Conservation (phyloP, 1,140 invertebrate species). For the Radopholus similis region DNA sequence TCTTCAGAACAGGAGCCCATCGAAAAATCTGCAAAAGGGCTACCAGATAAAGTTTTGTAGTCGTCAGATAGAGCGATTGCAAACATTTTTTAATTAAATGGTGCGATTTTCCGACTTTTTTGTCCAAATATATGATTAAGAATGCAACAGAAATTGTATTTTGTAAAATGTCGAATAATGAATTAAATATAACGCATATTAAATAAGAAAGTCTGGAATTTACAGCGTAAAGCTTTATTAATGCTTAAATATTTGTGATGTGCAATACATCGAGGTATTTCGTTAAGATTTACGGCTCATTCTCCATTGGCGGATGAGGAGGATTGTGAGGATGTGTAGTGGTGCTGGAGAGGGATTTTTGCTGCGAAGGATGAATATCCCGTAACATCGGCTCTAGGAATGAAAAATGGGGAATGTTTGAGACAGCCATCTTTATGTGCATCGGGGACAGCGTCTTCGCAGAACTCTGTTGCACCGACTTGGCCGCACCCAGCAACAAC, state of each 20-base stretch:
- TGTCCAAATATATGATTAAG: no score
- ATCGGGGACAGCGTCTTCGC: slow-evolving; percentile 47
- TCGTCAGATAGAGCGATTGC: no score
- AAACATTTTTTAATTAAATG: no score
- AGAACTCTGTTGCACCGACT: slow-evolving; percentile 32
- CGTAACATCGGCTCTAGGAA: slow-evolving; percentile 43
- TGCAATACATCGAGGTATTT: neutral
- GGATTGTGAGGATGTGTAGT: neutral
- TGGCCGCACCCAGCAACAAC: slow-evolving; percentile 39
- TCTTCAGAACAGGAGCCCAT: no score
- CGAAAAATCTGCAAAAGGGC: no score
- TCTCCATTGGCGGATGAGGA: neutral
- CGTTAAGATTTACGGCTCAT: neutral
- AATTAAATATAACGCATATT: no score
- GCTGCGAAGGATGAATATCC: slow-evolving; percentile 28
- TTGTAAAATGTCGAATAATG: no score
- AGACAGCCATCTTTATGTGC: slow-evolving; percentile 52
- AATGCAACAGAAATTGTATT: no score
- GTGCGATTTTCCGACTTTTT: no score
- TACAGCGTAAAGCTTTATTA: slow-evolving; percentile 1
- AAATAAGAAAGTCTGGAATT: no score
- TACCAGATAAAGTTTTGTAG: no score
- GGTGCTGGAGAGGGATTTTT: neutral
- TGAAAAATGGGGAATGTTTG: slow-evolving; percentile 39
- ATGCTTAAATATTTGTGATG: neutral